Base-by-base conservation (phyloP, 2,888 invertebrate species). In the Ormyrus nitidulus region DNA sequence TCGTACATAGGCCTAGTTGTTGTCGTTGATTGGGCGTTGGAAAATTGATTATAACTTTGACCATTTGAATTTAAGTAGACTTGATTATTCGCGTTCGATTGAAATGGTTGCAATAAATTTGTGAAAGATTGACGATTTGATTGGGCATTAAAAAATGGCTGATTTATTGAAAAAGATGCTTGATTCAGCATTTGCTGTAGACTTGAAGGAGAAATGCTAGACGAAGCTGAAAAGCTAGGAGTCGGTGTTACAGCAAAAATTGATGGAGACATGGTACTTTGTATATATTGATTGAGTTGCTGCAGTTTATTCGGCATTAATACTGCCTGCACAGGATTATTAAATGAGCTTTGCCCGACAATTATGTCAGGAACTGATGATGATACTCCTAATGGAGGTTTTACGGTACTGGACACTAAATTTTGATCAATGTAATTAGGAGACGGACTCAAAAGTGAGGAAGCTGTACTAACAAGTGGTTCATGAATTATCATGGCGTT, bases 401-500 rank as follows among this genome's bases (percentile, higher is more conserved):
- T 84, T 3, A 84, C 80, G 0, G 84, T 54, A 70, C 79, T 82
- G 5, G 80, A 80, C 13, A 19, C 49, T 64, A 83, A 34, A 71
- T 34, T 62, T 62, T 84, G 68, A 82, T 84, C n/a, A 3, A 61
- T 4, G 51, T 58, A 81, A 80, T 83, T 62, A 6, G 84, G 84
- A 8, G 85, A 70, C 0, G 89, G 85, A 62, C 80, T 88, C 1
- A 87, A 34, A 0, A 87, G 11, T 1, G 89, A 85, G 2, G 86
- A 9, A 0, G 85, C 82, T 4, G 88, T 88, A 79, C 86, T 88
- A 5, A 86, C 77, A 10, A 87, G 73, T 5, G 88, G 83, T 0
- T 85, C 86, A 3, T 86, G 85, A 7, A 86, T 87, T 10, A 89
- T 70, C 71, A 91, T 86, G 0, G 90, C 91, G 79, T 92, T 91